These are phyloP conservation scores for Cloeon dipterum DNA, from an alignment of 2,888 invertebrate genomes.

Conservation along the genomic window DNA sequence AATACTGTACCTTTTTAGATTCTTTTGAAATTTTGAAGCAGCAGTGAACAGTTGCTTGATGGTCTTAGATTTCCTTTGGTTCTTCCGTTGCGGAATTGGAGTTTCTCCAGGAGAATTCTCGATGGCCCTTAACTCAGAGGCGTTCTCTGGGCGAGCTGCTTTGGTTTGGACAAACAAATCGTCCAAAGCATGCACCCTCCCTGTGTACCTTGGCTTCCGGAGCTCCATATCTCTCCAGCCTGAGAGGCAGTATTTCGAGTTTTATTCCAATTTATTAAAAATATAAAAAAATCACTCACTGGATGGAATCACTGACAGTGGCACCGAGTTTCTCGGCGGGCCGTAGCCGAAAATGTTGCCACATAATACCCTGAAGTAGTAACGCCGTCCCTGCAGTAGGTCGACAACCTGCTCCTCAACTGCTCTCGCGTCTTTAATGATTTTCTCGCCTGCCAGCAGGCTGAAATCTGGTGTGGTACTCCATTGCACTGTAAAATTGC, in stretches of 20 bases:
- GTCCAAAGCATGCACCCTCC: constrained; percentile 45
- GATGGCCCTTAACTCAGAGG: constrained; percentile 27
- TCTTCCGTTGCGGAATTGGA: constrained; percentile 36
- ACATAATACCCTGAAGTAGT: constrained; percentile 77
- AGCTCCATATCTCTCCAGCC: constrained; percentile 72
- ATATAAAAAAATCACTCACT: constrained; percentile 31
- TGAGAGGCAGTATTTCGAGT: no score
- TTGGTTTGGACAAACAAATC: constrained; percentile 48
- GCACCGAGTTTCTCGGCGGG: constrained; percentile 46
- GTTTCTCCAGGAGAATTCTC: constrained; percentile 27
- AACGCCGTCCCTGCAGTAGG: constrained; percentile 61
- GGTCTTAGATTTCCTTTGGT: constrained; percentile 56
- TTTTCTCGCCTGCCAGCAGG: constrained; percentile 53
- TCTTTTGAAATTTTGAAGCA: constrained; percentile 91
- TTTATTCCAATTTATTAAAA: background rate
- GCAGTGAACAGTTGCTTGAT: constrained; percentile 89
- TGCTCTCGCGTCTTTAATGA: constrained; percentile 38
- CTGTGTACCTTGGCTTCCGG: constrained; percentile 40
- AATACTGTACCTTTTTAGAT: constrained; percentile 48
- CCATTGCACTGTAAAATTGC: constrained; percentile 72
- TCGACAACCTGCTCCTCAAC: constrained; percentile 37
- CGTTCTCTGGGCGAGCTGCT: constrained; percentile 30
- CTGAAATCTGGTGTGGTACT: constrained; percentile 67
- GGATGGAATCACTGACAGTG: constrained; percentile 70
- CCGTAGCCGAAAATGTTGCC: constrained; percentile 89